Evolutionary conservation across 2,888 invertebrate species (phyloP).

Genomic region (Drosophila paucipuncta): DNA sequence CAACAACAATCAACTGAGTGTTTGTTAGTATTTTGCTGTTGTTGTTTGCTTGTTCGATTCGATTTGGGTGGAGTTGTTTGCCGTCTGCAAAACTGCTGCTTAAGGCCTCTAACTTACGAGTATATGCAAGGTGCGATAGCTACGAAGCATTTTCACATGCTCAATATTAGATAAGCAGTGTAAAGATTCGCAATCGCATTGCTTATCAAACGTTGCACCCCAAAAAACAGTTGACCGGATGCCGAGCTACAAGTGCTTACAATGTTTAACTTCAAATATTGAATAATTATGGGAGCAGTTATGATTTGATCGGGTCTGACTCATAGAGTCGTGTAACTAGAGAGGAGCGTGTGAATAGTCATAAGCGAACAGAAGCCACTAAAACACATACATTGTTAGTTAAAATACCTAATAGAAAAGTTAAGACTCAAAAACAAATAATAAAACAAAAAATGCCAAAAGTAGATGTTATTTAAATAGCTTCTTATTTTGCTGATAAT

Average conservation of each 20-base stretch:
- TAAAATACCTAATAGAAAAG: background rate
- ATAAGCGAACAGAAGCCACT: background rate
- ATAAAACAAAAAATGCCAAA: background rate
- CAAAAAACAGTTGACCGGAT: constrained; percentile 22
- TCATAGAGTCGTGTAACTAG: constrained; percentile 19
- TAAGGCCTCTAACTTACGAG: constrained; percentile 5
- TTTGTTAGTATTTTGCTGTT: background rate
- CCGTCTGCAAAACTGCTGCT: constrained; percentile 9
- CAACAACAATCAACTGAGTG: constrained; percentile 25
- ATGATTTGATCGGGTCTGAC: constrained; percentile 13
- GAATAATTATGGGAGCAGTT: constrained; percentile 30
- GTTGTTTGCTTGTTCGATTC: constrained; percentile 9
- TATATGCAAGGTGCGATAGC: constrained; percentile 52
- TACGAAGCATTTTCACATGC: constrained; percentile 6
- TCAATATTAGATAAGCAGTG: constrained; percentile 8
- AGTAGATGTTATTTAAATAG: background rate
- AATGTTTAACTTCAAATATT: constrained; percentile 33
- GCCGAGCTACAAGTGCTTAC: constrained; percentile 32
- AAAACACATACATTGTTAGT: background rate
- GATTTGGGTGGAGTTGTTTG: constrained; percentile 14
- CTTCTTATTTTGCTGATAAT: background rate
- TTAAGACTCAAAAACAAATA: background rate
- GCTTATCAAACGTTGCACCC: constrained; percentile 42
- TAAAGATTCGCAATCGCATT: constrained; percentile 11
- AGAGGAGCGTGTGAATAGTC: constrained; percentile 3